phyloP scores from a whole-genome alignment of 2,113 vertebrate genomes.

The Zosterops borbonicus region DNA sequence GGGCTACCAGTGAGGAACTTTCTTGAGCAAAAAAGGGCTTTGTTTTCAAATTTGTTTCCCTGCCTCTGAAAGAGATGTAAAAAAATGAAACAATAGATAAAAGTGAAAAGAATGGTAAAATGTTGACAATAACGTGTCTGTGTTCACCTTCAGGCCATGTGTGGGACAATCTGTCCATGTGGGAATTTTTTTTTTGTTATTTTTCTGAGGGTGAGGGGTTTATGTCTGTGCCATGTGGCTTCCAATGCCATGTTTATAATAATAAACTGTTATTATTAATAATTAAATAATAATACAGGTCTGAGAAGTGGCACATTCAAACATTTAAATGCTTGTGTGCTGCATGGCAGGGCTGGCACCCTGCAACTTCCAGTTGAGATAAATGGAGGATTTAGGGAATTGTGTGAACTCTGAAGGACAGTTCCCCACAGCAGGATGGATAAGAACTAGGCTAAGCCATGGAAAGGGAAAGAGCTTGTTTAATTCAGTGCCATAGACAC shows the following conservation, averaged over 20 bases:
- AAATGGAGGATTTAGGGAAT: not conserved
- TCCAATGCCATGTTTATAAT: not conserved
- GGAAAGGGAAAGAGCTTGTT: not conserved
- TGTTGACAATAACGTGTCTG: not conserved
- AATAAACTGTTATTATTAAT: not conserved
- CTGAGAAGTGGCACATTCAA: not conserved
- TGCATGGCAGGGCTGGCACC: not conserved
- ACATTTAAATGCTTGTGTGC: not conserved
- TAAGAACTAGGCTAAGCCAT: not conserved
- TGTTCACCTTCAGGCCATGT: not conserved
- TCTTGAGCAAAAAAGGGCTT: not conserved
- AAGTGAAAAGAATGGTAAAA: not conserved
- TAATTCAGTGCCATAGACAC: not conserved
- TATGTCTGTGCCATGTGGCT: rapidly evolving
- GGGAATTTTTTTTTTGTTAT: not conserved
- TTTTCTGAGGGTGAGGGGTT: not conserved
- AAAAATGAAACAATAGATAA: not conserved
- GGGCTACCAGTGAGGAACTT: not conserved
- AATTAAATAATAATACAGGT: too few relatives aligned
- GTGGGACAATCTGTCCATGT: not conserved
- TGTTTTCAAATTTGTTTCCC: slow-evolving; percentile 13
- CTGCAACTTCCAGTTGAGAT: not conserved
- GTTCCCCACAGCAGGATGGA: not conserved
- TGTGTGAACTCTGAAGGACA: not conserved
- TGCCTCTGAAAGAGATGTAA: not conserved